Evolutionary conservation across 2,113 vertebrate species (phyloP).

Genomic region (Sialia sialis): DNA sequence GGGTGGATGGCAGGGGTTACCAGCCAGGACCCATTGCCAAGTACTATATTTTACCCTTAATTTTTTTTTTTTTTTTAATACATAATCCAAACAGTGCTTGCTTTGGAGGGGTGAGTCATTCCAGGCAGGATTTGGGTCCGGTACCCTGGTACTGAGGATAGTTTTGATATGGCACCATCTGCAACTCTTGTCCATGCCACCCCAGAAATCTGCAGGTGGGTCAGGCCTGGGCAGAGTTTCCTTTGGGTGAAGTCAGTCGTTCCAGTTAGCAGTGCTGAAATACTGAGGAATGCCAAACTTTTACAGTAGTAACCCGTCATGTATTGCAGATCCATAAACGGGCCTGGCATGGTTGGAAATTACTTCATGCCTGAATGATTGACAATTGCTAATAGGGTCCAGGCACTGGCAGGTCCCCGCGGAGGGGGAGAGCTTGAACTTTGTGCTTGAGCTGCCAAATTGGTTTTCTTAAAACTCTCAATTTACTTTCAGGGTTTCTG

Average conservation of each 20-base stretch:
- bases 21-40: neutral
- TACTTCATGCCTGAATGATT: neutral
- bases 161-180: neutral
- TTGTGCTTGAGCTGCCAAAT: constrained; percentile 37
- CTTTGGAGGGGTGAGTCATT: neutral
- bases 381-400: constrained; percentile 51
- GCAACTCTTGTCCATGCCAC: accelerated
- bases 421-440: neutral
- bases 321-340: neutral
- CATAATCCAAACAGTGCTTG: neutral
- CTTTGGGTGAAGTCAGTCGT: neutral
- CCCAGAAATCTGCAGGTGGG: neutral
- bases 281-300: neutral
- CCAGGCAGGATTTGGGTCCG: neutral
- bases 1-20: neutral
- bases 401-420: neutral
- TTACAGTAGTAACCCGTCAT: neutral
- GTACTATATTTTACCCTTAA: neutral
- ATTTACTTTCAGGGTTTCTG: neutral
- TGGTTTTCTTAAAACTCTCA: constrained; percentile 48
- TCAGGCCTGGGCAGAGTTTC: neutral
- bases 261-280: neutral
- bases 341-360: constrained; percentile 27
- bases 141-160: accelerated
- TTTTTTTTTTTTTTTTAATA: neutral